Evolutionary conservation across 2,888 invertebrate species (phyloP).

Genomic region (Harpagoxenus sublaevis): DNA sequence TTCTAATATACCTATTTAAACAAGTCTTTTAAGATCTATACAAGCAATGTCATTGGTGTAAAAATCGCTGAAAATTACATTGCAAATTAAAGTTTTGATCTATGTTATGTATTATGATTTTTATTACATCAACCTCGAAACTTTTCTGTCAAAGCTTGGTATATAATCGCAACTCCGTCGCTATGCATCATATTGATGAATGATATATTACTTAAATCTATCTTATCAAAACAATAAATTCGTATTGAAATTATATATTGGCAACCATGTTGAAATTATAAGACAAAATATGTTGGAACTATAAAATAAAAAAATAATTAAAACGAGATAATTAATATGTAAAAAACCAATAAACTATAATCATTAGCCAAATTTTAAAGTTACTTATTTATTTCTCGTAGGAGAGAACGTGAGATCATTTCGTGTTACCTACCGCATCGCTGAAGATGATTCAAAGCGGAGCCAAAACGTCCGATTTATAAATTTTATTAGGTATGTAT

Average conservation of each 20-base stretch:
- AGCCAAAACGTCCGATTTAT: too few species aligned
- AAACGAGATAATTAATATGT: neutral
- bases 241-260: neutral
- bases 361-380: too few species aligned
- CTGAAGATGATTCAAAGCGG: too few species aligned
- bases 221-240: neutral
- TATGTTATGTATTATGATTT: neutral
- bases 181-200: neutral
- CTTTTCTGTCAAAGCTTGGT: neutral
- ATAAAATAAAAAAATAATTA: neutral
- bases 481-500: too few species aligned
- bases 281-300: neutral
- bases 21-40: neutral
- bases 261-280: neutral
- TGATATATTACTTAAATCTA: neutral
- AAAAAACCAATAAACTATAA: neutral
- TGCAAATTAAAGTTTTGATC: neutral
- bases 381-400: too few species aligned
- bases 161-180: neutral
- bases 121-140: neutral
- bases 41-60: neutral
- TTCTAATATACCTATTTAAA: neutral
- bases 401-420: too few species aligned
- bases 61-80: neutral
- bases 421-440: too few species aligned